A percentile compares a stretch with the other conserved stretches of the same genome.
Conservation (phyloP, 2,888 invertebrate species). For the Parnassius smintheus region DNA sequence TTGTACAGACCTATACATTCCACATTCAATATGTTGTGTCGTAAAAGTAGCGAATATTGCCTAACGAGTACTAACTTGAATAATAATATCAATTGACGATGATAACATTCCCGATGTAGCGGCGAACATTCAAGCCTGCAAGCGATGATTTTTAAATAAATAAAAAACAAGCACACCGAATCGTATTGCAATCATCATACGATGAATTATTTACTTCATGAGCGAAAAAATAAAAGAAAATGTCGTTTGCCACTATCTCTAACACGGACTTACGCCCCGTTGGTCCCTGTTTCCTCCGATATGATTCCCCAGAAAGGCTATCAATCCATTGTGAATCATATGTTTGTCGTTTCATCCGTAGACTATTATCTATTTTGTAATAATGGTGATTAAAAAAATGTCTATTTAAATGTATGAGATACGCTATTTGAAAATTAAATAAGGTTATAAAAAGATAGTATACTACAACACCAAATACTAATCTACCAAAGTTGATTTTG, state of each 20-base stretch:
- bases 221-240: conserved; percentile 35
- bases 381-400: conserved; percentile 16
- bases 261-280: conserved; percentile 83
- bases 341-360: conserved; percentile 70
- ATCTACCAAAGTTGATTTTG: too few relatives aligned
- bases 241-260: conserved; percentile 42
- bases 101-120: conserved; percentile 76
- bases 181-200: conserved; percentile 71
- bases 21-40: conserved; percentile 52
- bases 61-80: conserved; percentile 40
- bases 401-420: not conserved
- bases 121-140: conserved; percentile 67
- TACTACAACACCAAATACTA: not conserved
- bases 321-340: conserved; percentile 66
- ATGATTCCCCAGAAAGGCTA: conserved; percentile 67
- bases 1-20: conserved; percentile 69
- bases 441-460: not conserved
- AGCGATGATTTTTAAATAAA: conserved; percentile 61
- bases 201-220: conserved; percentile 41
- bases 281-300: conserved; percentile 84
- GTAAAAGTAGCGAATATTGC: conserved; percentile 45
- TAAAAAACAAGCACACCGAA: conserved; percentile 68
- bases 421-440: too few relatives aligned
- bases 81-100: conserved; percentile 54
- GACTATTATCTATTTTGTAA: conserved; percentile 57